Base-by-base conservation (phyloP, 2,797 vertebrate species). In the Nyctibius grandis region DNA sequence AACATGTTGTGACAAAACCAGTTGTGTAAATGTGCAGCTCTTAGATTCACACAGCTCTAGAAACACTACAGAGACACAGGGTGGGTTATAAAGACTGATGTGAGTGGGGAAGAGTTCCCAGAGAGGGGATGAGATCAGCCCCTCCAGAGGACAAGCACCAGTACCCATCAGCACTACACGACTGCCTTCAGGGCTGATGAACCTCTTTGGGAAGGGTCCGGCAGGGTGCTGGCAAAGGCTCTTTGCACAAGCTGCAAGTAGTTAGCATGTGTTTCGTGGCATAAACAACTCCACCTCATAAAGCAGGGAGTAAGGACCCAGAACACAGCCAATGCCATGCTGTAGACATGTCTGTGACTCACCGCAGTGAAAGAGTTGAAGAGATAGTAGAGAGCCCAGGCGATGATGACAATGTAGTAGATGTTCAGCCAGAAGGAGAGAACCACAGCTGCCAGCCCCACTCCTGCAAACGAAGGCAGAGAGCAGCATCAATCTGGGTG, bases 401-500 rank as follows among this genome's bases (percentile, higher is more conserved):
- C 98, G 0, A 99, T 99, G 92, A 99, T 99, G 96, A 99, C 98
- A 47, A 99, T 99, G 95, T 99, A 99, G 94, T 99, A 99, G 96
- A 99, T 98, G 97, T 99, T 99, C 89, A 99, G 98, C 99, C 99
- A 99, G 97, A 99, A 99, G 47, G 99, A 98, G 83, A 99, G 97
- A 61, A 99, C 98, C 59, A 99, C 98, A 28, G 99, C 96, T 57
- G 99, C 99, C 95, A 99, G 85, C 23, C 99, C 99, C 17, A 99
- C 99, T 51, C 99, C 99, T 99, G 91, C 0, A 0, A 93, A 82
- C 9, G 13, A 82, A 92, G 67, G 89, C 83, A 95, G 78, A 95
- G 14, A 67, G 31, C 28, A 60, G 12, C n/a, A 45, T 95, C 84
- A 91, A 0, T 42, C 15, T 53, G 65, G 16, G 8, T 18, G 21